phyloP scores from a whole-genome alignment of 2,888 invertebrate genomes.

The Strigamia maritima region DNA sequence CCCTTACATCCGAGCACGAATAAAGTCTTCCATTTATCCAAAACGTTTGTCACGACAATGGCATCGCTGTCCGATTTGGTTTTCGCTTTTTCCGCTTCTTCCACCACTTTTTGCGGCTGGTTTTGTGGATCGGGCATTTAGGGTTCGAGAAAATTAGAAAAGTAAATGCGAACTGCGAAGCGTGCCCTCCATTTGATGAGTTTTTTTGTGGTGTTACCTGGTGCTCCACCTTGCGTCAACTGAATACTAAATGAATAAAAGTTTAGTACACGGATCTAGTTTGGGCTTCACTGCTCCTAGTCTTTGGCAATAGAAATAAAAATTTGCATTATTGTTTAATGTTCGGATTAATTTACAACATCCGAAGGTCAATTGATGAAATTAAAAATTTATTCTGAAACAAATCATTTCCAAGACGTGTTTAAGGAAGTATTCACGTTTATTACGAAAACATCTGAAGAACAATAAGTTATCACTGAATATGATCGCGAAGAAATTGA shows the following conservation, averaged over 20 bases:
- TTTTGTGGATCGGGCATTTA: neutral
- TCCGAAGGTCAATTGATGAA: too few species aligned
- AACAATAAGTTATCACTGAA: too few species aligned
- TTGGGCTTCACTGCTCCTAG: neutral
- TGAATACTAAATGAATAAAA: neutral
- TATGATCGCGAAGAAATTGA: too few species aligned
- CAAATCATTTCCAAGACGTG: too few species aligned
- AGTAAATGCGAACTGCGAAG: neutral
- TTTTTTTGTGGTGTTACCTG: neutral
- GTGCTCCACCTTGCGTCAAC: neutral
- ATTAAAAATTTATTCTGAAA: too few species aligned
- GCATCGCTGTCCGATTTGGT: neutral
- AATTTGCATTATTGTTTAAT: too few species aligned
- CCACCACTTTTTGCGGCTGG: too few species aligned
- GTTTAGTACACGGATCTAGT: neutral
- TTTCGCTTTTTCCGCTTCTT: neutral
- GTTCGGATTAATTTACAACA: too few species aligned
- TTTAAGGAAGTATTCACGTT: too few species aligned
- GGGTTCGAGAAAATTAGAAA: neutral
- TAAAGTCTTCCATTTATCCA: neutral
- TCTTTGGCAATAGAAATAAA: neutral
- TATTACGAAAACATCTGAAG: too few species aligned
- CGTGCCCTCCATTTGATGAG: neutral
- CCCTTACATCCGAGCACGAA: neutral
- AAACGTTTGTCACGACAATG: neutral